These are phyloP conservation scores for Sebastes melanostomus DNA, from an alignment of 2,797 vertebrate genomes.

Conservation along the genomic window DNA sequence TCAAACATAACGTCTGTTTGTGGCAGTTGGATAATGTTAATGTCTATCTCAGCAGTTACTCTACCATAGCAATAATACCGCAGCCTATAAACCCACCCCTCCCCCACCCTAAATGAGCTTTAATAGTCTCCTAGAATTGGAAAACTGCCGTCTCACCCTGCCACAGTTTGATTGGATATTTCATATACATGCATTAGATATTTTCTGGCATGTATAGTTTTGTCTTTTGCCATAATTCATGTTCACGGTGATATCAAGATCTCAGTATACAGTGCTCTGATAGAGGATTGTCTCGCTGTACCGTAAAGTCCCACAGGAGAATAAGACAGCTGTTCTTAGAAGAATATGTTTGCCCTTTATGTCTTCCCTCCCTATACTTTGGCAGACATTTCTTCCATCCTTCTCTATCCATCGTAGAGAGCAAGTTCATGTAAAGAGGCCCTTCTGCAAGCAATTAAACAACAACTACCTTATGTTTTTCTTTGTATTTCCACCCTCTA, in stretches of 20 bases:
- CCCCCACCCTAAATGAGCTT: conserved; percentile 52
- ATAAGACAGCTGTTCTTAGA: conserved; percentile 41
- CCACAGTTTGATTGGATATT: conserved; percentile 64
- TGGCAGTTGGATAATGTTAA: conserved; percentile 43
- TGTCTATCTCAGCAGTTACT: conserved; percentile 50
- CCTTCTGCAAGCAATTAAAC: not conserved
- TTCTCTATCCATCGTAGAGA: conserved; percentile 1
- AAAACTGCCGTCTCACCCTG: conserved; percentile 56
- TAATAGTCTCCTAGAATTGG: conserved; percentile 58
- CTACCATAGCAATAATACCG: conserved; percentile 43
- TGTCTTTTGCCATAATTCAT: conserved; percentile 51
- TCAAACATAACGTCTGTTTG: conserved; percentile 34
- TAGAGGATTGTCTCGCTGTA: conserved; percentile 8
- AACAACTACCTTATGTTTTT: not conserved
- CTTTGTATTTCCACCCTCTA: not conserved
- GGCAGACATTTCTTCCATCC: conserved; percentile 22
- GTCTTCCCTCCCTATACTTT: conserved; percentile 26
- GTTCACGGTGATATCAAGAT: conserved; percentile 49
- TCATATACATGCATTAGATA: conserved; percentile 59
- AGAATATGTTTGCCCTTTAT: conserved; percentile 49
- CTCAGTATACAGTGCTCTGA: conserved; percentile 1
- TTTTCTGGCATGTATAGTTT: conserved; percentile 39
- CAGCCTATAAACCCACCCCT: conserved; percentile 54
- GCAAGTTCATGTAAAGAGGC: not conserved
- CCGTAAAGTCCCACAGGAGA: conserved; percentile 1